Evolutionary conservation across 2,888 invertebrate genomes (phyloP), one percentile per base, ranked within the genome.

Genomic region (Rhagonycha lutea): DNA sequence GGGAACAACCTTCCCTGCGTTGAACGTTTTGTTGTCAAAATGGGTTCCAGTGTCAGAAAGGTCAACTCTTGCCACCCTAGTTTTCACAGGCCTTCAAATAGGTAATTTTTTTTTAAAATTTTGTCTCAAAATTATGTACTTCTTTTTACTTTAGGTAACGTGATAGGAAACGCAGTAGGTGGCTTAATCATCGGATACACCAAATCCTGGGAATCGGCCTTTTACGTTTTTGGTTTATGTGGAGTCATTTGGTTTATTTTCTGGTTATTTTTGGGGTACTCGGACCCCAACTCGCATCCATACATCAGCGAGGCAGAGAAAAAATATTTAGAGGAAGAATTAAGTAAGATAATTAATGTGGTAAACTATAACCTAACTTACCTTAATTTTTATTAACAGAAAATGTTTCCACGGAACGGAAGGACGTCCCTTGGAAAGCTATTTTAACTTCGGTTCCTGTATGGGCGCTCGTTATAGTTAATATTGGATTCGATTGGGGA

Each of bases 401-500:
- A 11, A 72, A 32, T 11, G 67, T 14, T 72, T 47, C 72, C 3
- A 72, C 26, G 12, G 60, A 67, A 47, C 65, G 63, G 28, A 72
- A 47, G 10, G 84, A 91, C 5, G 91, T 95, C 1, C 96, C 96
- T 0, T 95, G 95, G 95, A 89, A 89, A 70, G 88, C 91, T 12
- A 92, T 94, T 10, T 86, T 94, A 28, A 92, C 89, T 0, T 95
- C 95, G 0, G 88, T 90, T 3, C 91, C 95, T 0, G 95, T 96
- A 86, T 90, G 92, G 85, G 94, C 95, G 0, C 95, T 96, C 82
- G 87, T 95, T 69, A 89, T 95, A 10, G 90, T 94, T 0, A 95
- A 96, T 86, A 90, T 92, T 1, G 95, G 94, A 87, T 94, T 91
- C 83, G 95, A 95, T 87, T 94, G 93, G 90, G 95, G 95, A 76